Evolutionary conservation across 1,140 invertebrate species (phyloP).

Genomic region (Monochamus saltuarius): DNA sequence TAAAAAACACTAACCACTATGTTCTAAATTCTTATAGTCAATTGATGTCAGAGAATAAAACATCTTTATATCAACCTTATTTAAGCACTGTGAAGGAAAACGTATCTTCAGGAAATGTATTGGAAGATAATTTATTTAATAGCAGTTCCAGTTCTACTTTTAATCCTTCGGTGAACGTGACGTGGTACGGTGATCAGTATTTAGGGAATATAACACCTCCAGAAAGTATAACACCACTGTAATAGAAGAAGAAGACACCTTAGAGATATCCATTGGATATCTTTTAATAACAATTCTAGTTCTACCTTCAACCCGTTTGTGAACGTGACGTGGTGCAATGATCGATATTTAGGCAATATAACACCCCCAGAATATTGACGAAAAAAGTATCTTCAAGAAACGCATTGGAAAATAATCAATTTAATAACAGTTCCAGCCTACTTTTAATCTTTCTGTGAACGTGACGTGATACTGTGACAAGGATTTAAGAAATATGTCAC

Average conservation of each 20-base stretch:
- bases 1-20: slow-evolving; percentile 4
- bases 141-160: neutral
- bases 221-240: slow-evolving; percentile 7
- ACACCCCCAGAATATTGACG: neutral
- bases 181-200: neutral
- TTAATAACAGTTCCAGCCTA: neutral
- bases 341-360: neutral
- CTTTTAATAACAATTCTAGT: no score
- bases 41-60: neutral
- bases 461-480: neutral
- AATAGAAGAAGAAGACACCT: neutral
- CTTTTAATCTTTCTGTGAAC: neutral
- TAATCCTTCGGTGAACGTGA: neutral
- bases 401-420: neutral
- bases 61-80: neutral
- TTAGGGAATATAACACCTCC: neutral
- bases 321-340: neutral
- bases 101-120: neutral
- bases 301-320: neutral
- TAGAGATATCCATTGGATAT: neutral
- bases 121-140: neutral
- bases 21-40: neutral
- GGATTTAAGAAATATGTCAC: neutral
- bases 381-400: neutral
- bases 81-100: neutral